phyloP scores from a whole-genome alignment of 2,113 vertebrate genomes.

The Vulpes ferrilata region DNA sequence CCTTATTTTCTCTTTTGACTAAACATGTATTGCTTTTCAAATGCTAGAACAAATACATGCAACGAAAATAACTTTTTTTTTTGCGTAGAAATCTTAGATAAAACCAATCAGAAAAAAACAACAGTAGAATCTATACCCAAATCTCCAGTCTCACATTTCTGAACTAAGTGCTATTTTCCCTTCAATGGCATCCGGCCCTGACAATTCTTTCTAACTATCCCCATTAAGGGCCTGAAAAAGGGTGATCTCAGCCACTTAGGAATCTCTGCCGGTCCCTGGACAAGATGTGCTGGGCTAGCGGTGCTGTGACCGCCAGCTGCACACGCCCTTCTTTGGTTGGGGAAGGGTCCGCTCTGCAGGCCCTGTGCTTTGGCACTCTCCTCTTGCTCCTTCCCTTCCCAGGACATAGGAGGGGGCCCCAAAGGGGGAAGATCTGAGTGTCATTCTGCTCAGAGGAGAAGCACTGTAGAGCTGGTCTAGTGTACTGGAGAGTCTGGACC shows the following conservation, averaged over 20 bases:
- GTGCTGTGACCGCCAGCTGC: not conserved
- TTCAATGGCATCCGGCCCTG: not conserved
- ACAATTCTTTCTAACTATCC: not conserved
- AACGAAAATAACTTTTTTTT: not conserved
- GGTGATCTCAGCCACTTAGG: not conserved
- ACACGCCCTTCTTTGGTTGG: no score
- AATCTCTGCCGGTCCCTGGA: not conserved
- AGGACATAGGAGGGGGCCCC: not conserved
- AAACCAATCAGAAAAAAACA: not conserved
- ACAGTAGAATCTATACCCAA: not conserved
- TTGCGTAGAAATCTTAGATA: not conserved
- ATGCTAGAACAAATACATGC: not conserved
- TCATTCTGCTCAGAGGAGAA: not conserved
- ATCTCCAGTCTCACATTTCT: not conserved
- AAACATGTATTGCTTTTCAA: not conserved
- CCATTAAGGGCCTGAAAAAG: not conserved
- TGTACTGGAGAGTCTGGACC: not conserved
- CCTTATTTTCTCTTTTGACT: not conserved
- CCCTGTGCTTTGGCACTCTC: not conserved
- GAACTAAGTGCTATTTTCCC: not conserved
- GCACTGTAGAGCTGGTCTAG: no score
- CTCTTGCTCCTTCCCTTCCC: not conserved
- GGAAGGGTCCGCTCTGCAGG: not conserved
- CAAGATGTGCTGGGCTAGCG: not conserved
- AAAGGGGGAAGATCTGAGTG: not conserved